Evolutionary conservation across 2,797 vertebrate genomes (phyloP).

Genomic region (Pogoniulus pusillus): DNA sequence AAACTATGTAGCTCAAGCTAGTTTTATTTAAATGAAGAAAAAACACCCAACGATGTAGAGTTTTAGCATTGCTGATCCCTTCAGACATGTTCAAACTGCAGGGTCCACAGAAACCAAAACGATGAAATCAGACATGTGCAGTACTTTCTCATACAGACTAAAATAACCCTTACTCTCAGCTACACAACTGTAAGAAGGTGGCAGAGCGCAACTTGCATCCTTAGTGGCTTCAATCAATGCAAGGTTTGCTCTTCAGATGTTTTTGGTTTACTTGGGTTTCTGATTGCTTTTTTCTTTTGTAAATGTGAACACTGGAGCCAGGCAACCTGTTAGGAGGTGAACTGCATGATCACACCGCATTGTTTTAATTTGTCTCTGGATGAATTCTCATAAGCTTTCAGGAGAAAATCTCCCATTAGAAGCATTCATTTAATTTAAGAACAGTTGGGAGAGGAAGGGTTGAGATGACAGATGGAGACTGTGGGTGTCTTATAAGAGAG

Average conservation of each 20-base stretch:
- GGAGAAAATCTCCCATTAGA: constrained; percentile 78
- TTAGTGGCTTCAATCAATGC: neutral
- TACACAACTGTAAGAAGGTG: neutral
- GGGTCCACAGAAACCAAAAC: neutral
- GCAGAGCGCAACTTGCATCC: neutral
- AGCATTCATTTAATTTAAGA: constrained; percentile 79
- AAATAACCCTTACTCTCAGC: constrained; percentile 7
- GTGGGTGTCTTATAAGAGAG: constrained; percentile 70
- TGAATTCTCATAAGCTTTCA: constrained; percentile 76
- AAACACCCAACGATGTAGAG: neutral
- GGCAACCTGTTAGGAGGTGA: constrained; percentile 50
- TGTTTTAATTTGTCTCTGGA: constrained; percentile 77
- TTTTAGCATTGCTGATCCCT: neutral
- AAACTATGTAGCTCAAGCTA: neutral
- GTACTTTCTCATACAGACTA: neutral
- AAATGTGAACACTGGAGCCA: constrained; percentile 18
- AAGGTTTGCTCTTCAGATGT: neutral
- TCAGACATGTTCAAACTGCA: neutral
- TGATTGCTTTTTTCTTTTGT: neutral
- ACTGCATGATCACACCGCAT: constrained; percentile 63
- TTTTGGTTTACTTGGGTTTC: constrained; percentile 2
- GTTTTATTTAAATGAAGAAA: neutral
- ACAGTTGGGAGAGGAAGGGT: constrained; percentile 72
- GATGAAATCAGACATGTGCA: neutral
- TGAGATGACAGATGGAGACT: constrained; percentile 77